Evolutionary conservation across 2,888 invertebrate genomes (phyloP).

Genomic region (Agriopis leucophaearia): DNA sequence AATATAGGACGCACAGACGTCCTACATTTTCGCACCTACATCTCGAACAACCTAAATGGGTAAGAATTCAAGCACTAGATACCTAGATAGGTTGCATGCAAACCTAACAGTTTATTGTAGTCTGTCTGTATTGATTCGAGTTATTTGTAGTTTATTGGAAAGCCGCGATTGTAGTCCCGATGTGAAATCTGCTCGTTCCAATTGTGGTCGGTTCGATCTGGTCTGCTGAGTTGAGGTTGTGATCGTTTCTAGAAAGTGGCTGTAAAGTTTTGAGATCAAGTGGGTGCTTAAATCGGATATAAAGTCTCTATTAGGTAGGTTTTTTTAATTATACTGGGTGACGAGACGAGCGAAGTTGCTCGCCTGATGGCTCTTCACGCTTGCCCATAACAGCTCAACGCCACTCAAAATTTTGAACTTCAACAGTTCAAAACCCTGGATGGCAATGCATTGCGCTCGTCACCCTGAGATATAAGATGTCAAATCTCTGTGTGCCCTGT

Average conservation of each 20-base stretch:
- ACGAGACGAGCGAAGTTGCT: too few relatives aligned
- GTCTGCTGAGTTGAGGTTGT: slow-evolving; percentile 17
- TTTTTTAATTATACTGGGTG: too few relatives aligned
- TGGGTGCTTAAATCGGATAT: background rate
- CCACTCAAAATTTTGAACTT: too few relatives aligned
- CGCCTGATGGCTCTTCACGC: too few relatives aligned
- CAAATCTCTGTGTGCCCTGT: too few relatives aligned
- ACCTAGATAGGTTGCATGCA: background rate
- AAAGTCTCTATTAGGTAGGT: background rate
- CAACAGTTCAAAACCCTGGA: too few relatives aligned
- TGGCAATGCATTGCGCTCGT: too few relatives aligned
- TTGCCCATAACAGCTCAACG: too few relatives aligned
- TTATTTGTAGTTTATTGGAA: slow-evolving; percentile 35
- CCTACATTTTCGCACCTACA: too few relatives aligned
- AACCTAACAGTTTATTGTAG: slow-evolving; percentile 11
- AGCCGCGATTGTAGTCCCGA: slow-evolving; percentile 17
- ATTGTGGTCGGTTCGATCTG: slow-evolving; percentile 23
- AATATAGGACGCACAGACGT: too few relatives aligned
- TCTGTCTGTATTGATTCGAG: slow-evolving; percentile 42
- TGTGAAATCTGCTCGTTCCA: slow-evolving; percentile 22
- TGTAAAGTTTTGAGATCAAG: slow-evolving; percentile 12
- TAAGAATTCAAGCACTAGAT: background rate
- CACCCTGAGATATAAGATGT: too few relatives aligned
- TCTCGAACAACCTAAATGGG: background rate
- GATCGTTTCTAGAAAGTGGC: slow-evolving; percentile 23